Evolutionary conservation across 2,888 invertebrate species (phyloP), one percentile per base, ranked within the genome.

Genomic region (Mythimna ferrago): DNA sequence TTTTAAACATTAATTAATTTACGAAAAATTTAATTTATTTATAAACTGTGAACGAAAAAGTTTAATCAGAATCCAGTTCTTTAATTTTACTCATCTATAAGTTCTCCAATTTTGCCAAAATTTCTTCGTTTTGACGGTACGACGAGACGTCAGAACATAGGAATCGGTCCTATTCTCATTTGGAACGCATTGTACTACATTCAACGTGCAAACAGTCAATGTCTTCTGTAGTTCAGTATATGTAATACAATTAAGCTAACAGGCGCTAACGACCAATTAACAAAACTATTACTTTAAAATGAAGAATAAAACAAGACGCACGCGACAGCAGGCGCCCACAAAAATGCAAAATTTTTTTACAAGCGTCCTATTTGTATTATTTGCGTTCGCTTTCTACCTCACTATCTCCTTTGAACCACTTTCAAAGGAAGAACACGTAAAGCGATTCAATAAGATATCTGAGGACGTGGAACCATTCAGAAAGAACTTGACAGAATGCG

Each of bases 401-500:
- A 89, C 91, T 0, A 68, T 91, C 41, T 91, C 94, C 0, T 95
- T 94, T 73, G 89, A 89, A 60, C 94, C 95, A 0, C 67, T 93
- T 2, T 86, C 93, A 0, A 96, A 95, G 82, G 92, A 95, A 53
- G 93, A 96, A 32, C 96, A 96, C 5, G 87, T 95, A 0, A 83
- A 91, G 5, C 87, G 84, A 51, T 90, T 90, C 26, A 88, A 92
- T 19, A 93, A 93, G 81, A 89, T 95, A 88, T 90, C 88, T 53
- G 87, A 91, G 2, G 89, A 92, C 62, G 92, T 95, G 0, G 96
- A 96, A 77, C 96, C 96, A 0, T 95, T 96, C 38, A 87, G 95
- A n/a, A 92, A 86, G 64, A 96, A 96, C 76, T 66, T 96, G 11
- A 90, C 94, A 0, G 94, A 95, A 78, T 96, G 96, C 84, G 94